Percentiles rank a stretch among this genome's conserved stretches.
These are phyloP conservation scores for Clarias laeviceps DNA, from an alignment of 2,797 vertebrate species.

Conservation along the genomic window DNA sequence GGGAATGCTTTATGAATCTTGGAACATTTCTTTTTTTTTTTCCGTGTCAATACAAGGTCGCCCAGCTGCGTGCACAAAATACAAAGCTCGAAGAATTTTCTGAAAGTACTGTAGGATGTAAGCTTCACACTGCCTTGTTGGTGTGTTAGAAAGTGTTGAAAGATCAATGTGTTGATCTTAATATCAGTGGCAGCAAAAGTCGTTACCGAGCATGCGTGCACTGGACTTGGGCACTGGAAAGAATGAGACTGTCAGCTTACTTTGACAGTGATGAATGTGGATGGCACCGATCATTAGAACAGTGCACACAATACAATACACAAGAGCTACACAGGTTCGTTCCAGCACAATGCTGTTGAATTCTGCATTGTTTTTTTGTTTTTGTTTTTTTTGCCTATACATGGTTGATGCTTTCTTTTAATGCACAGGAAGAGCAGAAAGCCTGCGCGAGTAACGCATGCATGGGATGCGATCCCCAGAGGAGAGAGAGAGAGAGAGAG, in stretches of 20 bases:
- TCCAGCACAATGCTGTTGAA: not conserved
- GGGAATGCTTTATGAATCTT: not conserved
- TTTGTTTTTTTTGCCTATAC: not conserved
- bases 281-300: not conserved
- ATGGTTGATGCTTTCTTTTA: constrained; percentile 4
- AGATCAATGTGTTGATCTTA: not conserved
- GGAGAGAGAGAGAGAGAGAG: constrained; percentile 6
- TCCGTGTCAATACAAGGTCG: not conserved
- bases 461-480: not conserved
- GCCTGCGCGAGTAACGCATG: not conserved
- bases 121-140: not conserved
- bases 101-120: not conserved
- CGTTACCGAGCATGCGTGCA: not conserved
- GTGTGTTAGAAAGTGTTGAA: too few species aligned
- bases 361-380: not conserved
- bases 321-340: not conserved
- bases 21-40: not conserved
- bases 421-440: not conserved
- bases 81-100: not conserved
- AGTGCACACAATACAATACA: not conserved
- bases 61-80: not conserved
- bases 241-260: constrained; percentile 15
- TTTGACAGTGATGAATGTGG: not conserved
- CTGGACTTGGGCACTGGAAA: not conserved
- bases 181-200: not conserved